Evolutionary conservation across 1,140 invertebrate species (phyloP).

Genomic region (Meloidogyne floridensis): DNA sequence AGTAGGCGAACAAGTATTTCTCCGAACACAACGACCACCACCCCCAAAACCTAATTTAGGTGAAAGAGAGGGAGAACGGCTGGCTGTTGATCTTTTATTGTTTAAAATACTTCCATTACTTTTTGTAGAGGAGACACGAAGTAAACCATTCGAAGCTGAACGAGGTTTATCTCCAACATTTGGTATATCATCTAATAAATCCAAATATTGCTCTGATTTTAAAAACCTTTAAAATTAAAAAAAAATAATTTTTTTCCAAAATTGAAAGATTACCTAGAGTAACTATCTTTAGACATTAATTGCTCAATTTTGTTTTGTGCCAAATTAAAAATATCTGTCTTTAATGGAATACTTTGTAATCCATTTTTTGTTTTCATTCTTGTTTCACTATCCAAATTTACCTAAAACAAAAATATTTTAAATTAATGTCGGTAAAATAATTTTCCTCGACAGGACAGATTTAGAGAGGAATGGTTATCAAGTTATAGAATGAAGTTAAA

Average conservation of each 20-base stretch:
- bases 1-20: conserved; percentile 25
- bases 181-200: conserved; percentile 33
- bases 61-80: conserved; percentile 21
- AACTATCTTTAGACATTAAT: conserved; percentile 52
- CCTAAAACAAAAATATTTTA: conserved; percentile 26
- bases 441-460: too few relatives aligned
- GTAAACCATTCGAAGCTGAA: neutral
- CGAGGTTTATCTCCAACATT: neutral
- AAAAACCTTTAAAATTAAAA: conserved; percentile 40
- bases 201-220: conserved; percentile 46
- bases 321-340: conserved; percentile 48
- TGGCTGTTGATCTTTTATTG: neutral
- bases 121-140: conserved; percentile 11
- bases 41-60: neutral
- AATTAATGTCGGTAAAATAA: too few relatives aligned
- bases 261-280: neutral
- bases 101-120: neutral
- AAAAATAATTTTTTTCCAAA: neutral
- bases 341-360: conserved; percentile 33
- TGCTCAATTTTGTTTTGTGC: conserved; percentile 51
- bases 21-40: neutral
- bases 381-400: conserved; percentile 53
- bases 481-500: too few relatives aligned
- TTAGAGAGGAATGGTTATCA: too few relatives aligned
- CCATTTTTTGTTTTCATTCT: conserved; percentile 42